Conservation (phyloP, 1,140 invertebrate species). For the Babylonia areolata region DNA sequence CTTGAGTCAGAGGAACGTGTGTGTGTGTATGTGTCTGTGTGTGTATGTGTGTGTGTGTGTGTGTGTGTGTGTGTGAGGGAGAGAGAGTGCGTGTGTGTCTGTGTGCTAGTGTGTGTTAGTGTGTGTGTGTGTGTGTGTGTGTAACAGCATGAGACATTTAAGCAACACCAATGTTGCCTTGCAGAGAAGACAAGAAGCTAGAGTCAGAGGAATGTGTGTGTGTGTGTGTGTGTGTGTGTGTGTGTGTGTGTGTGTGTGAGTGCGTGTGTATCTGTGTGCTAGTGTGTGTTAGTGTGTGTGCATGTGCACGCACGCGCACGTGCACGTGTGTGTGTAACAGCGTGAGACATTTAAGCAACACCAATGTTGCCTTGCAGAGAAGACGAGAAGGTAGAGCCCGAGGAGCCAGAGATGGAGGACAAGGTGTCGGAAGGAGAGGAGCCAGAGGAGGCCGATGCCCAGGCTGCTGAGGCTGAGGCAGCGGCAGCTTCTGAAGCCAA, state of each 20-base stretch:
- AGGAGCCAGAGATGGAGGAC: conserved; percentile 40
- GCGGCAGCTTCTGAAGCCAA: conserved; percentile 27
- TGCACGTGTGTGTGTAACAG: neutral
- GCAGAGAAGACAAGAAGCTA: too few relatives aligned
- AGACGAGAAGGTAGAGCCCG: neutral
- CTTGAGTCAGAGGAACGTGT: too few relatives aligned
- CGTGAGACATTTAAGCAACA: too few relatives aligned
- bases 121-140: neutral
- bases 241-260: conserved; percentile 3
- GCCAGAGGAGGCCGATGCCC: conserved; percentile 54
- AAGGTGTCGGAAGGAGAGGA: conserved; percentile 57
- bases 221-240: conserved; percentile 7
- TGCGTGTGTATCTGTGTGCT: too few relatives aligned
- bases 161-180: too few relatives aligned
- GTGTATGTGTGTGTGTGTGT: conserved; percentile 3
- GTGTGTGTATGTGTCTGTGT: neutral
- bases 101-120: too few relatives aligned
- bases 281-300: too few relatives aligned
- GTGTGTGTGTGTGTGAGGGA: neutral
- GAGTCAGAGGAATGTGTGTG: too few relatives aligned
- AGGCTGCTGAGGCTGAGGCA: conserved; percentile 44
- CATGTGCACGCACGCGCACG: too few relatives aligned
- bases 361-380: neutral
- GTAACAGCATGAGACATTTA: too few relatives aligned
- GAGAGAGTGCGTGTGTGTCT: too few relatives aligned